A percentile compares a stretch with the other conserved stretches of the same genome.
These are phyloP conservation scores for Papilio gigon DNA, from an alignment of 2,888 invertebrate genomes.

Conservation along the genomic window DNA sequence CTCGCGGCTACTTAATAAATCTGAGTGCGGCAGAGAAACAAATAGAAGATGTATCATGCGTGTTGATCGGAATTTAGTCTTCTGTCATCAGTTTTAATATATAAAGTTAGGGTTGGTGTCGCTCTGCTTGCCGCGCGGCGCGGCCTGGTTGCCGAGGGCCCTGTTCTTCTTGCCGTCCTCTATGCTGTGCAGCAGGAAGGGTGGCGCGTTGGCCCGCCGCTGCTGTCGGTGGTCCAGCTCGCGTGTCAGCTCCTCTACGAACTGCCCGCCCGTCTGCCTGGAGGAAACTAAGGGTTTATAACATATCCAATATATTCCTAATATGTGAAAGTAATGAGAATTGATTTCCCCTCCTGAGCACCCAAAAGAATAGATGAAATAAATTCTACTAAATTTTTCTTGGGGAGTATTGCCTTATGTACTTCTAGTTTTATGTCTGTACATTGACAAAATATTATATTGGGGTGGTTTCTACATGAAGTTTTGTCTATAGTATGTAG, in stretches of 20 bases:
- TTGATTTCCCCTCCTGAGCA: too few species aligned
- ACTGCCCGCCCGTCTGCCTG: constrained; percentile 79
- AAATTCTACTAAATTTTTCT: too few species aligned
- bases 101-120: constrained; percentile 76
- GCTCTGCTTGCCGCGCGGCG: constrained; percentile 60
- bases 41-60: not conserved
- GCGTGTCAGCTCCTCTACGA: constrained; percentile 70
- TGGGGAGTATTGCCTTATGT: too few species aligned
- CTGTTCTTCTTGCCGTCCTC: constrained; percentile 68
- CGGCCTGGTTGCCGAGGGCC: constrained; percentile 56
- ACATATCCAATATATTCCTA: not conserved
- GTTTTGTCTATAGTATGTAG: not conserved
- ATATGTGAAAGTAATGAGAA: not conserved
- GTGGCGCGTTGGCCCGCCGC: constrained; percentile 62
- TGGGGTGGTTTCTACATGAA: too few species aligned
- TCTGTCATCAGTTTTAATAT: constrained; percentile 53
- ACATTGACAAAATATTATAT: too few species aligned
- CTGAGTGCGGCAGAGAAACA: not conserved
- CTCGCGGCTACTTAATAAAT: not conserved
- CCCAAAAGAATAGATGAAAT: too few species aligned
- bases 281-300: constrained; percentile 54
- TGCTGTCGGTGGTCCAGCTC: constrained; percentile 65
- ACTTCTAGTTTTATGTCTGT: too few species aligned
- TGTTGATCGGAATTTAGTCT: not conserved
- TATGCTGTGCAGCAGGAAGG: constrained; percentile 74